Evolutionary conservation across 2,113 vertebrate genomes (phyloP).

Genomic region (Phalacrocorax carbo): DNA sequence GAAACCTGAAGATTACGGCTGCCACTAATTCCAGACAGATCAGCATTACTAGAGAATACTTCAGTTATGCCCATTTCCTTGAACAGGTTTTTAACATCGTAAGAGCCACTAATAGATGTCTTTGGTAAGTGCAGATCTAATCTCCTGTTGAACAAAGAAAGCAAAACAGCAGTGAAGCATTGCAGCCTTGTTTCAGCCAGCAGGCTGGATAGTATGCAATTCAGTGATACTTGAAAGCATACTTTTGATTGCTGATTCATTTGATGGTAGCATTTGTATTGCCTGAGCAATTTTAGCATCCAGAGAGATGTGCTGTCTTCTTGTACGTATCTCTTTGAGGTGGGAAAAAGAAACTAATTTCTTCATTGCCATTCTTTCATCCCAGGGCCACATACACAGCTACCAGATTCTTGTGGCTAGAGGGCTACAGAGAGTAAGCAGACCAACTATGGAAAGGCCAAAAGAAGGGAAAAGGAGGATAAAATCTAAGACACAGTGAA

Average conservation of each 20-base stretch:
- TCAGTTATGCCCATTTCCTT: conserved; percentile 82
- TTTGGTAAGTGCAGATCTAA: conserved; percentile 75
- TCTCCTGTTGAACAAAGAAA: conserved; percentile 47
- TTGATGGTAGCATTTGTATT: background rate
- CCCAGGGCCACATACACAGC: too few species aligned
- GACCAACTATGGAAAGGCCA: background rate
- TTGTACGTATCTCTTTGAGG: background rate
- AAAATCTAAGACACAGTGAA: background rate
- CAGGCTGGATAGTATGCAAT: background rate
- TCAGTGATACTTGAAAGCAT: background rate
- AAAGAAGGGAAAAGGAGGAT: background rate
- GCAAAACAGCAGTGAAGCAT: background rate
- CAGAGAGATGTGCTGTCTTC: background rate
- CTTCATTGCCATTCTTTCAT: background rate
- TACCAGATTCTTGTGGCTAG: background rate
- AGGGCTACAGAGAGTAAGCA: background rate
- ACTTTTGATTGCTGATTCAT: background rate
- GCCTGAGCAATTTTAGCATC: background rate
- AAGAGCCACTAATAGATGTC: conserved; percentile 81
- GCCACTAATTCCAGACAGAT: conserved; percentile 80
- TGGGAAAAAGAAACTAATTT: background rate
- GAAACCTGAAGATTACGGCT: conserved; percentile 73
- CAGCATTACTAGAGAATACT: conserved; percentile 77
- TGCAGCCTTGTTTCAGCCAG: background rate
- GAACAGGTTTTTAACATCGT: conserved; percentile 72